Percentiles rank a stretch among this genome's conserved stretches.
Evolutionary conservation across 2,113 vertebrate genomes (phyloP).

Genomic region (Pampusana beccarii): DNA sequence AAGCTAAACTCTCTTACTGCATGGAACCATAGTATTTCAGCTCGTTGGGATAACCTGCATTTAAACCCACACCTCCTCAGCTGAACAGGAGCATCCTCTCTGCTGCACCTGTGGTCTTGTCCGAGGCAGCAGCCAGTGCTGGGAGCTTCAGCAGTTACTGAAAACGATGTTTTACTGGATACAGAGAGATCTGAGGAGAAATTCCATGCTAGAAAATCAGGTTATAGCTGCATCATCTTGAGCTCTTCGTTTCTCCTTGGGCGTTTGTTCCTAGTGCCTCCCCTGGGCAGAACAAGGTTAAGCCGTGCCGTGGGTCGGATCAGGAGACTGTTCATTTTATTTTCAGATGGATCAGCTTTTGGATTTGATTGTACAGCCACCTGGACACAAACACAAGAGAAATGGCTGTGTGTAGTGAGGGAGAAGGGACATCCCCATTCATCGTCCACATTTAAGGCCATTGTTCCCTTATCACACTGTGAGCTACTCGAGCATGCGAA

Average conservation of each 20-base stretch:
- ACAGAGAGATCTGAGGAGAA: not conserved
- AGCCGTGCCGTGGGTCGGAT: not conserved
- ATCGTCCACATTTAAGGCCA: not conserved
- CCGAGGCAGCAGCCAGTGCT: not conserved
- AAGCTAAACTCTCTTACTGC: not conserved
- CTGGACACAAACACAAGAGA: not conserved
- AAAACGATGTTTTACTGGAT: rapidly evolving
- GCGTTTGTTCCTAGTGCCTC: not conserved
- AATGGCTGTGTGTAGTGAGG: not conserved
- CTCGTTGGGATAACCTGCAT: rapidly evolving
- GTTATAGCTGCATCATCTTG: not conserved
- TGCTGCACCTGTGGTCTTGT: not conserved
- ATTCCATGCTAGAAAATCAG: not conserved
- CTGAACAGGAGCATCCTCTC: not conserved
- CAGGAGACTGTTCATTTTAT: not conserved
- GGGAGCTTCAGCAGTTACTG: not conserved
- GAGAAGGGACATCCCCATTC: not conserved
- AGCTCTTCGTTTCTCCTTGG: not conserved
- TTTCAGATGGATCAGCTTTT: not conserved
- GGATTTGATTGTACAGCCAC: not conserved
- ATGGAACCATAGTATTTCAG: rapidly evolving
- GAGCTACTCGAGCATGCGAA: not conserved
- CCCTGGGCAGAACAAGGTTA: not conserved
- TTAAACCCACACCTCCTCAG: not conserved
- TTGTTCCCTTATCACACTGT: too few relatives aligned